Percentiles rank a stretch among this genome's conserved stretches.
These are phyloP conservation scores for Drosophila pruinosa DNA, from an alignment of 1,140 invertebrate species.

Conservation along the genomic window DNA sequence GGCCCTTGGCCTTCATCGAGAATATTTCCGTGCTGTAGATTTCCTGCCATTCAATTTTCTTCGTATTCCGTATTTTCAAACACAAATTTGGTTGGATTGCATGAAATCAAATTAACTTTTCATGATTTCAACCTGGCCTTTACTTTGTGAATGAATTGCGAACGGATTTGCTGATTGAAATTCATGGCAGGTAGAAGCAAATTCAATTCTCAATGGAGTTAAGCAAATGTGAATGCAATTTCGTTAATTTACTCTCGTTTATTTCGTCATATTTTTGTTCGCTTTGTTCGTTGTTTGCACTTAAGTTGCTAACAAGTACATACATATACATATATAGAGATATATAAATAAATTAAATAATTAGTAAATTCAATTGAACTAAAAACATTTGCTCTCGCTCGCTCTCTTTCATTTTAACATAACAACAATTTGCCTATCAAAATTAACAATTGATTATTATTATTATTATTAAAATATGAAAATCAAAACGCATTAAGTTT, in stretches of 20 bases:
- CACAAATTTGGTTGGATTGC: background rate
- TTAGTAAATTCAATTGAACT: slow-evolving; percentile 81
- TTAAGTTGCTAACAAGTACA: slow-evolving; percentile 53
- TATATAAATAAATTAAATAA: slow-evolving; percentile 60
- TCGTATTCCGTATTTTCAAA: background rate
- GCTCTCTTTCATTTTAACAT: slow-evolving; percentile 54
- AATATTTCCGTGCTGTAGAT: background rate
- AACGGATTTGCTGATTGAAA: background rate
- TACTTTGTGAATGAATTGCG: background rate
- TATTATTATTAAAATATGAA: slow-evolving; percentile 10
- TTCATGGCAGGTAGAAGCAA: background rate
- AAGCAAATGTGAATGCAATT: background rate
- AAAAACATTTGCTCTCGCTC: slow-evolving; percentile 70
- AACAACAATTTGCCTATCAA: slow-evolving; percentile 80
- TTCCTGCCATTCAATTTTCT: background rate
- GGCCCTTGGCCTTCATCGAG: background rate
- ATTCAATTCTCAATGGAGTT: background rate
- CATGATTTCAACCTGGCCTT: background rate
- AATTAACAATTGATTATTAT: slow-evolving; percentile 62
- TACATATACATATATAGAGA: slow-evolving; percentile 38
- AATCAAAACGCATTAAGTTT: slow-evolving; percentile 40
- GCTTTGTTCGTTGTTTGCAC: slow-evolving; percentile 52
- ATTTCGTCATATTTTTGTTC: slow-evolving; percentile 40
- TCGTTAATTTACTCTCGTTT: slow-evolving; percentile 41
- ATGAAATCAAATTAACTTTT: background rate